Percentiles rank a stretch among this genome's conserved stretches.
Conservation (phyloP, 2,888 invertebrate genomes). For the Metacarcinus magister region DNA sequence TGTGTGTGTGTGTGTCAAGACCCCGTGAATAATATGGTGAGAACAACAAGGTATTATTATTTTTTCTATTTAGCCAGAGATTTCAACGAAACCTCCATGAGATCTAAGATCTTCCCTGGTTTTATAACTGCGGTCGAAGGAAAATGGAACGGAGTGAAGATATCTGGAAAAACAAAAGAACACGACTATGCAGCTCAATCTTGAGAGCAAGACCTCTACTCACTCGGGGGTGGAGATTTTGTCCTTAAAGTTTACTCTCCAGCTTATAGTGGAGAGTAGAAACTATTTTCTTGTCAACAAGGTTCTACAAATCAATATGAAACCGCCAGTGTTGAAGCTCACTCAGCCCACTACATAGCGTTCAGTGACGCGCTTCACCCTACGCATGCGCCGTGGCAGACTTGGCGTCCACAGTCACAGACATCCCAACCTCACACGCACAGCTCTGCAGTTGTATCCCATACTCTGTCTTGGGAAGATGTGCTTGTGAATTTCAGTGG, state of each 20-base stretch:
- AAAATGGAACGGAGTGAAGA: not conserved
- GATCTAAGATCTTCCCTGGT: not conserved
- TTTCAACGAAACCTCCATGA: slow-evolving; percentile 55
- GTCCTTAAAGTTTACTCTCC: not conserved
- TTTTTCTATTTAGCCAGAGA: slow-evolving; percentile 27
- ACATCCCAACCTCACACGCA: not conserved
- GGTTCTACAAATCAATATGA: not conserved
- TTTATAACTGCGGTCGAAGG: not conserved
- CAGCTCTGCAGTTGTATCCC: slow-evolving; percentile 62
- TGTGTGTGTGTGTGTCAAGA: too few relatives aligned
- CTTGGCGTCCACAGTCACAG: slow-evolving; percentile 60
- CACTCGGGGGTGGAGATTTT: not conserved
- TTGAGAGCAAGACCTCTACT: not conserved
- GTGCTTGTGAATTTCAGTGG: slow-evolving; percentile 72
- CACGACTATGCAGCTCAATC: not conserved
- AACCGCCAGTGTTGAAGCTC: slow-evolving; percentile 38
- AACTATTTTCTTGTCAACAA: not conserved
- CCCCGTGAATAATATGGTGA: not conserved
- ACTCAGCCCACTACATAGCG: slow-evolving; percentile 8
- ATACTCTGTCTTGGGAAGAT: slow-evolving; percentile 70
- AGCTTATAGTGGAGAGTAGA: not conserved
- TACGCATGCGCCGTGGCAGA: slow-evolving; percentile 65
- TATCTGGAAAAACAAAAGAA: not conserved
- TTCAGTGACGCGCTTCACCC: slow-evolving; percentile 51
- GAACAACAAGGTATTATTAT: not conserved